phyloP scores from a whole-genome alignment of 2,797 vertebrate genomes.

The Arrhamphus sclerolepis region DNA sequence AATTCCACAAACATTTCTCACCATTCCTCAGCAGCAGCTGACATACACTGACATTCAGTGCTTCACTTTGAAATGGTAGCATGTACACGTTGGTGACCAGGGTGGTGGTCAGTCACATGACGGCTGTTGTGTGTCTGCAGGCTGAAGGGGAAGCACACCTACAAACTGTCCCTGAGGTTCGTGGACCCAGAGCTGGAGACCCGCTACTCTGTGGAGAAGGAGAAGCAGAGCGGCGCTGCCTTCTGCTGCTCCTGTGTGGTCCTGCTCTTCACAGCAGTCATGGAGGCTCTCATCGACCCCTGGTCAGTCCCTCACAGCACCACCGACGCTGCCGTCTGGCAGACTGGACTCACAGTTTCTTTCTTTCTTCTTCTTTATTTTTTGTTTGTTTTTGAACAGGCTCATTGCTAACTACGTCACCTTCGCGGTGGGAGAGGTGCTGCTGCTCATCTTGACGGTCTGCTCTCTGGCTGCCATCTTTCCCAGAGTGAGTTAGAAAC shows the following conservation, averaged over 20 bases:
- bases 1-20: no score
- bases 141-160: conserved; percentile 90
- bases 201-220: conserved; percentile 94
- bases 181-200: conserved; percentile 91
- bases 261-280: conserved; percentile 87
- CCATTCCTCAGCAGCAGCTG: no score
- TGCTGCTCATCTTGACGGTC: conserved; percentile 90
- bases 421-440: conserved; percentile 87
- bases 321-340: no score
- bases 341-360: background rate
- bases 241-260: conserved; percentile 95
- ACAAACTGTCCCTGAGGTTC: conserved; percentile 92
- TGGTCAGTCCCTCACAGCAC: conserved; percentile 73
- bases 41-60: no score
- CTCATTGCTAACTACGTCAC: conserved; percentile 93
- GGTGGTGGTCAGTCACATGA: no score
- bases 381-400: conserved; percentile 68
- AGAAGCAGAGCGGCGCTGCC: conserved; percentile 95
- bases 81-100: no score
- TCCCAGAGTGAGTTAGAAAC: conserved; percentile 85
- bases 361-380: no score
- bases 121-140: conserved; percentile 66
- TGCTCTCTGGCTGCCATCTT: conserved; percentile 95
- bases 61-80: no score
- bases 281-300: conserved; percentile 90